These are phyloP conservation scores for Toxotes jaculatrix DNA, from an alignment of 2,113 vertebrate species.

Conservation along the genomic window DNA sequence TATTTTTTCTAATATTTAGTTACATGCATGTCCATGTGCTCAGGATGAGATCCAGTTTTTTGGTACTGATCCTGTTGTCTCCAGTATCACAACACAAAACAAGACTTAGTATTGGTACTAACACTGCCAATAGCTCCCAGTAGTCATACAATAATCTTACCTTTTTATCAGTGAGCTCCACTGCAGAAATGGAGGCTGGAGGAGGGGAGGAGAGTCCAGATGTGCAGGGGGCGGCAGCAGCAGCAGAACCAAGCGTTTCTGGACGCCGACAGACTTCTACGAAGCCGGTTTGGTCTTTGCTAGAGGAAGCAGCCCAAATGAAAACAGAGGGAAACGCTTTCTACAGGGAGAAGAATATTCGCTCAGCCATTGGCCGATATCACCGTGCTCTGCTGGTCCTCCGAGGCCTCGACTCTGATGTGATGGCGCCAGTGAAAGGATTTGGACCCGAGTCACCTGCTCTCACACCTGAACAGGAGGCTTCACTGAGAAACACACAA, in stretches of 20 bases:
- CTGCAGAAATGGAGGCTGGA: constrained; percentile 69
- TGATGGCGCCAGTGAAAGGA: constrained; percentile 80
- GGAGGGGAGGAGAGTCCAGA: constrained; percentile 31
- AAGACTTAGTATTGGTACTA: too few species aligned
- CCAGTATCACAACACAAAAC: too few species aligned
- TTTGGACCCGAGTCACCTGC: constrained; percentile 79
- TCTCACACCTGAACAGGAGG: constrained; percentile 84
- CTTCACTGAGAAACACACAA: constrained; percentile 84
- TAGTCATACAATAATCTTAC: too few species aligned
- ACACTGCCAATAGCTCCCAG: too few species aligned
- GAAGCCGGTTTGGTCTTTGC: constrained; percentile 71
- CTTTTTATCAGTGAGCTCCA: constrained; percentile 15
- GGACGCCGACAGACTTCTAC: constrained; percentile 11
- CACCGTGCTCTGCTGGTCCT: constrained; percentile 90
- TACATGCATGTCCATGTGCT: too few species aligned
- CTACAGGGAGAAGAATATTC: constrained; percentile 87
- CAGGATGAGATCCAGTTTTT: too few species aligned
- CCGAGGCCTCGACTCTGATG: constrained; percentile 85
- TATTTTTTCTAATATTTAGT: too few species aligned
- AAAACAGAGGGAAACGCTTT: constrained; percentile 89
- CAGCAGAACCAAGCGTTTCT: constrained; percentile 34
- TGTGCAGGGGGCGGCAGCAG: constrained; percentile 27
- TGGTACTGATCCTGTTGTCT: too few species aligned
- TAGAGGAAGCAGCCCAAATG: constrained; percentile 85
- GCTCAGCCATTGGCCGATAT: constrained; percentile 90